phyloP scores from a whole-genome alignment of 2,888 invertebrate genomes.

The Cephalotes varians region DNA sequence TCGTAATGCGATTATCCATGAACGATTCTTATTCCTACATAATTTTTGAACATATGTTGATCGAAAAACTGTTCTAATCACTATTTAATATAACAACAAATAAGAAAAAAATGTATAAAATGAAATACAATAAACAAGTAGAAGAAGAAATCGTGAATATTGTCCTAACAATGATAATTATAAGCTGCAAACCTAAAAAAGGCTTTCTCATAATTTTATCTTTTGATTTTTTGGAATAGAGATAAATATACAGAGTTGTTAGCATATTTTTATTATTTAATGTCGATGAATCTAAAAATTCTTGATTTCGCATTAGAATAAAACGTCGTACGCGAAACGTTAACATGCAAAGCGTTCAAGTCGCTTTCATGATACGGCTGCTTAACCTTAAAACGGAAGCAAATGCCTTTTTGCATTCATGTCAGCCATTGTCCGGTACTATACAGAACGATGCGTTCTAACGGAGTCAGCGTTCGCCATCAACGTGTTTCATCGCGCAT shows the following conservation, averaged over 20 bases:
- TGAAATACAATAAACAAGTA: background rate
- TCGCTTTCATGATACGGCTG: conserved; percentile 24
- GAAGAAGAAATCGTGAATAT: background rate
- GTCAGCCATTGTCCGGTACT: conserved; percentile 33
- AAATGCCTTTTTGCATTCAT: conserved; percentile 32
- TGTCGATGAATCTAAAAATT: background rate
- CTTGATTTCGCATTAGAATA: background rate
- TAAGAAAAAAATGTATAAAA: background rate
- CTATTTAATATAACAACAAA: background rate
- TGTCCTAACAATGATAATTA: background rate
- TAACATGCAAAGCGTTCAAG: conserved; percentile 3
- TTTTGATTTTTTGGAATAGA: background rate
- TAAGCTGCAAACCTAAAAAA: background rate
- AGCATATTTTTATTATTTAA: too few species aligned
- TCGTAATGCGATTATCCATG: background rate
- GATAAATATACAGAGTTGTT: background rate
- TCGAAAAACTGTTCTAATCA: background rate
- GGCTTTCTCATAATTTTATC: background rate
- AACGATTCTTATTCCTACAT: background rate
- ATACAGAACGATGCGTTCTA: conserved; percentile 44
- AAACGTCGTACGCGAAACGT: conserved; percentile 5
- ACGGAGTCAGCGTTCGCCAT: conserved; percentile 27
- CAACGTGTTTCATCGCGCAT: conserved; percentile 33
- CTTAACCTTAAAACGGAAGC: conserved; percentile 42
- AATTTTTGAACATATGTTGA: background rate